Evolutionary conservation across 2,888 invertebrate species (phyloP), one percentile per base, ranked within the genome.

Genomic region (Perdita meconis): DNA sequence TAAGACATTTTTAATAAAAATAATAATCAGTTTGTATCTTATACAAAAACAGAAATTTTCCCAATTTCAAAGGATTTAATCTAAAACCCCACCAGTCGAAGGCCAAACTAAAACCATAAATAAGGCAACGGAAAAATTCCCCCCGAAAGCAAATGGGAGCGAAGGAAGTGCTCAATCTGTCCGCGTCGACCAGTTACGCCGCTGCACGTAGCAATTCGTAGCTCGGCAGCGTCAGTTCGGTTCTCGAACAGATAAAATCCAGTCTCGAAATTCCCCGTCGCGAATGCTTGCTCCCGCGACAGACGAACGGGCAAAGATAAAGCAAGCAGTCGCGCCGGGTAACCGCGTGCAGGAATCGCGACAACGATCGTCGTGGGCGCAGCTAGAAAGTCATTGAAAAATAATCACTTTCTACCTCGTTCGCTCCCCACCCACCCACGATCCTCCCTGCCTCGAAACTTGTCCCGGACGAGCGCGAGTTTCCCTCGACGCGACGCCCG

Each of bases 331-430:
- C 38, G 64, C 22, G 22, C 64, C 42, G 64, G 65, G 69, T 74
- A 38, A 51, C 56, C 13, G 64, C 50, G 47, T 38, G 42, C 70
- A 64, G 63, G 56, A 19, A 67, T 59, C 70, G 66, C 59, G 59
- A 72, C 72, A 72, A 76, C 64, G 77, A 68, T 77, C 63, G 19
- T 76, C 78, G 80, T 80, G 73, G 78, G 73, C 78, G 80, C 80
- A 63, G 40, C 63, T 78, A 69, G 80, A 80, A 80, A 80, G 78
- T 70, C 73, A 36, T 70, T 53, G 69, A 73, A 72, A 78, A 69
- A 64, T 78, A 67, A 59, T 66, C 72, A 69, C 68, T 74, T 74
- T 74, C 68, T 64, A 74, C 19, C 59, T 16, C 64, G 64, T 55
- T 75, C 47, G n/a, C 63, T 63, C 53, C 24, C 8, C 24, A 16